Conservation (phyloP, 1,140 invertebrate species). For the Rhagoletis pomonella region DNA sequence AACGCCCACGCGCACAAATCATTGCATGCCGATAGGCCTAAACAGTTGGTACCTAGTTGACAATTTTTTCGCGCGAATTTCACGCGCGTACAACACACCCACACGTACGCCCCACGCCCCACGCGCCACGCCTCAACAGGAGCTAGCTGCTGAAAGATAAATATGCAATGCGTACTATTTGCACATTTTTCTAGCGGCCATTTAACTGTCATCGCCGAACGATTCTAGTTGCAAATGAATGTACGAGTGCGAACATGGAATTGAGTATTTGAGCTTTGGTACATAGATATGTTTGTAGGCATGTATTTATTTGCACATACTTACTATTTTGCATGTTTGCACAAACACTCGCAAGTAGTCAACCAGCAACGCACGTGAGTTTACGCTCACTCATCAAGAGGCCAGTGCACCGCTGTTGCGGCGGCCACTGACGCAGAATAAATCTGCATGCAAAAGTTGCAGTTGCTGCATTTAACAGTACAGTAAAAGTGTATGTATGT, state of each 20-base stretch:
- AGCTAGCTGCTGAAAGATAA: background rate
- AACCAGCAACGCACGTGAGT: slow-evolving; percentile 34
- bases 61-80: slow-evolving; percentile 32
- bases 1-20: slow-evolving; percentile 48
- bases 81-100: background rate
- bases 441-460: background rate
- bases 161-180: background rate
- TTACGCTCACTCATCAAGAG: slow-evolving; percentile 32
- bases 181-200: slow-evolving; percentile 46
- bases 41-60: slow-evolving; percentile 22
- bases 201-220: slow-evolving; percentile 40
- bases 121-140: background rate
- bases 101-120: background rate
- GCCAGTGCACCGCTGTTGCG: slow-evolving; percentile 22
- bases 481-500: too few species aligned
- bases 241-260: background rate
- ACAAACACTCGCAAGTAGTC: slow-evolving; percentile 36
- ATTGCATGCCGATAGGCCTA: slow-evolving; percentile 19
- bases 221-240: slow-evolving; percentile 22
- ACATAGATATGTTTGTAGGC: background rate
- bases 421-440: slow-evolving; percentile 24
- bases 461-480: slow-evolving; percentile 10
- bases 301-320: background rate
- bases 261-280: background rate
- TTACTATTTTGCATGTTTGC: background rate